These are phyloP conservation scores for Pantherophis guttatus DNA, from an alignment of 2,113 vertebrate genomes.

Conservation along the genomic window DNA sequence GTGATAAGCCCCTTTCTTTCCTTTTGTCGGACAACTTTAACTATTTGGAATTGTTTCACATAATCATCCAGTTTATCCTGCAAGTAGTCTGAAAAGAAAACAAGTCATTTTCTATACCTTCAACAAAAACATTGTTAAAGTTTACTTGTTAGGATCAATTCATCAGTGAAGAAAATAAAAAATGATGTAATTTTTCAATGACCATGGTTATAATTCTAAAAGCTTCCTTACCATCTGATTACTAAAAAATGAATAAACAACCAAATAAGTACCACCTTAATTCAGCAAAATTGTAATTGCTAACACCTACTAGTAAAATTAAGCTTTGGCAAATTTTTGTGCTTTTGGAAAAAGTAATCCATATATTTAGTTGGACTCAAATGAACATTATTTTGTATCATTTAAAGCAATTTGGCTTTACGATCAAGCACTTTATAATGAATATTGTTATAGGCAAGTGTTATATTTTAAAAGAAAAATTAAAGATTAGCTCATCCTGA, in stretches of 20 bases:
- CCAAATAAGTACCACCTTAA: background rate
- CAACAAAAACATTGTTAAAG: background rate
- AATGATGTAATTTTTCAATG: background rate
- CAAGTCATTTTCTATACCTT: constrained; percentile 23
- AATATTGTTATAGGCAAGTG: background rate
- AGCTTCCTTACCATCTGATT: background rate
- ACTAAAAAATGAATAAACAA: background rate
- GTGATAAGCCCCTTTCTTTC: constrained; percentile 96
- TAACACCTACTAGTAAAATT: background rate
- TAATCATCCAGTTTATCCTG: constrained; percentile 88
- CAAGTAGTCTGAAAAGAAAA: constrained; percentile 79
- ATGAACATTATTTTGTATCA: background rate
- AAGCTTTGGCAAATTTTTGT: background rate
- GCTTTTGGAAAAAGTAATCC: background rate
- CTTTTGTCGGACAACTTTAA: constrained; percentile 87
- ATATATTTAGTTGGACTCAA: constrained; percentile 4
- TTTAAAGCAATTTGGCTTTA: background rate
- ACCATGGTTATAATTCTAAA: background rate
- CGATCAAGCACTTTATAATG: background rate
- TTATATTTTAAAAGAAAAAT: background rate
- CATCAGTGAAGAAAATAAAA: background rate
- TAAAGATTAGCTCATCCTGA: background rate
- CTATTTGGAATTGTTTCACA: constrained; percentile 84
- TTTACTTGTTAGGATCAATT: background rate
- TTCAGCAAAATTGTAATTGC: background rate